Conservation (phyloP, 2,888 invertebrate species). For the Cacoxenus indagator region DNA sequence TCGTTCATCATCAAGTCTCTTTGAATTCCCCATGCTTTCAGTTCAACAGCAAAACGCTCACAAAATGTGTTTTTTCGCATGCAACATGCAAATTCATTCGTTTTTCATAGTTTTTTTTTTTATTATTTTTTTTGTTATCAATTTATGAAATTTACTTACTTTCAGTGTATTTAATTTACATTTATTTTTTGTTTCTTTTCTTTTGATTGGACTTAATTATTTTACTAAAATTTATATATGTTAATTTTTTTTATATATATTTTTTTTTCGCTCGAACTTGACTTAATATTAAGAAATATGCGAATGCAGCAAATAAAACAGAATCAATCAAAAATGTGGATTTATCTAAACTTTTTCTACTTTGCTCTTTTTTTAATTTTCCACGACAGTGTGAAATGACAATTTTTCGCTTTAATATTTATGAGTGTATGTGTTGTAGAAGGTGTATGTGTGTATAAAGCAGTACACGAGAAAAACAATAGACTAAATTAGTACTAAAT, state of each 20-base stretch:
- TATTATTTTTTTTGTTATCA: slow-evolving; percentile 37
- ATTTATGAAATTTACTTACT: slow-evolving; percentile 56
- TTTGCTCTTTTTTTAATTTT: slow-evolving; percentile 33
- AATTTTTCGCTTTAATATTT: slow-evolving; percentile 34
- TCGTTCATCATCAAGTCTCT: too few species aligned
- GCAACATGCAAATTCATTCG: background rate
- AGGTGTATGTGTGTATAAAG: slow-evolving; percentile 27
- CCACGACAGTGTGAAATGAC: slow-evolving; percentile 54
- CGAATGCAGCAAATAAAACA: slow-evolving; percentile 38
- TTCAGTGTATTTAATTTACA: slow-evolving; percentile 51
- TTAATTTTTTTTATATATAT: background rate
- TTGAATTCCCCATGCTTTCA: too few species aligned
- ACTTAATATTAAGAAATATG: slow-evolving; percentile 49
- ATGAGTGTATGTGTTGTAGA: slow-evolving; percentile 32
- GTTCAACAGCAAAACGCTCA: too few species aligned
- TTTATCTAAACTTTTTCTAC: background rate
- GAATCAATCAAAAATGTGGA: background rate
- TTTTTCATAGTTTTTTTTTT: slow-evolving; percentile 31
- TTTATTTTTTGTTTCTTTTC: slow-evolving; percentile 23
- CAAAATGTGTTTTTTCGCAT: too few species aligned
- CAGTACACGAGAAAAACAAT: background rate
- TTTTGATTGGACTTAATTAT: slow-evolving; percentile 13
- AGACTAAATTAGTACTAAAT: background rate
- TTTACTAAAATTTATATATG: slow-evolving; percentile 23
- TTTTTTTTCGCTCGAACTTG: background rate